These are phyloP conservation scores for Centropristis striata DNA, from an alignment of 2,113 vertebrate genomes.

Conservation along the genomic window DNA sequence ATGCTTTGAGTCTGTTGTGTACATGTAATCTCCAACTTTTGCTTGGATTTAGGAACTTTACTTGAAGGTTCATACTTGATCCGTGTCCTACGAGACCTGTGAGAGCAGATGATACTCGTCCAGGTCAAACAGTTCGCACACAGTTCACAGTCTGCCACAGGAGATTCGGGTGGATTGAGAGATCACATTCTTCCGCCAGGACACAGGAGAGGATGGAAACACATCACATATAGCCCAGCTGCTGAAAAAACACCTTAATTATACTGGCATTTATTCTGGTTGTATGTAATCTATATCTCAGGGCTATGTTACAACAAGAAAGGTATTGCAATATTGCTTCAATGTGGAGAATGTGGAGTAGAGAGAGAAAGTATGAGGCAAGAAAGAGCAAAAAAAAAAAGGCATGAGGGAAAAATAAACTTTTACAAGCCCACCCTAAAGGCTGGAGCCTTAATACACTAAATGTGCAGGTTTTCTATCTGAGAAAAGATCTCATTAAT, in stretches of 20 bases:
- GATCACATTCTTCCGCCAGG: conserved; percentile 61
- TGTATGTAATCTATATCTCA: background rate
- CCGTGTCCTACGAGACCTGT: conserved; percentile 10
- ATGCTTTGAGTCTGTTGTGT: background rate
- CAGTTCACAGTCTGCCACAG: conserved; percentile 45
- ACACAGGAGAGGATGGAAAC: conserved; percentile 18
- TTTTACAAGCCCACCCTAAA: background rate
- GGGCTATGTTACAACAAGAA: background rate
- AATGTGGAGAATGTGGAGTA: background rate
- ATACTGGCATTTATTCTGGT: background rate
- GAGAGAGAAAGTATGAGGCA: background rate
- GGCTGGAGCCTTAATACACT: background rate
- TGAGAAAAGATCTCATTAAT: background rate
- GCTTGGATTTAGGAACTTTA: background rate
- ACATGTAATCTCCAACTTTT: background rate
- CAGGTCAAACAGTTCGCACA: conserved; percentile 51
- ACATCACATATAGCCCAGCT: background rate
- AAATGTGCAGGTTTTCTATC: background rate
- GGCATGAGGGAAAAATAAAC: conserved; percentile 8
- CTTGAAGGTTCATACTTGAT: background rate
- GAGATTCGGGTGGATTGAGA: conserved; percentile 67
- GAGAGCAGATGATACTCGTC: conserved; percentile 25
- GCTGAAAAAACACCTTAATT: conserved; percentile 13
- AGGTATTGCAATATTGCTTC: conserved; percentile 1
- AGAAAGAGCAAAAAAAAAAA: background rate